A percentile compares a stretch with the other conserved stretches of the same genome.
phyloP scores from a whole-genome alignment of 2,113 vertebrate genomes.

The Anseranas semipalmata region DNA sequence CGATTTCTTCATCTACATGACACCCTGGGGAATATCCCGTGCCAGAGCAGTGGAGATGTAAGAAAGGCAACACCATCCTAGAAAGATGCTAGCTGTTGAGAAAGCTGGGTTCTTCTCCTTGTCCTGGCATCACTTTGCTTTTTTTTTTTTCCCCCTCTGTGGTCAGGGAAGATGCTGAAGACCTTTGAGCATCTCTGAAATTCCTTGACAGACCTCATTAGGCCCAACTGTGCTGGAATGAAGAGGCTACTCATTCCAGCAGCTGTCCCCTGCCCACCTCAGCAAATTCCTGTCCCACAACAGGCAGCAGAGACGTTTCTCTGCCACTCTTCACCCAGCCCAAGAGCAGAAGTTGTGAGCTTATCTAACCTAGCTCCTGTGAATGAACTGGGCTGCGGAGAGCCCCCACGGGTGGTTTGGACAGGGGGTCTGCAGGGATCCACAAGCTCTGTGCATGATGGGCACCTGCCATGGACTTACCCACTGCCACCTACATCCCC shows the following conservation, averaged over 20 bases:
- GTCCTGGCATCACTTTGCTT: neutral
- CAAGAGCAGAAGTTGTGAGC: neutral
- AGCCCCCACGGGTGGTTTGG: neutral
- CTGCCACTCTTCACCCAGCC: neutral
- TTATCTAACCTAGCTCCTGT: neutral
- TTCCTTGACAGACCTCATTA: neutral
- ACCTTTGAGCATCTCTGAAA: neutral
- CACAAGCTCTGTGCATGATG: neutral
- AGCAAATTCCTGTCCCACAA: neutral
- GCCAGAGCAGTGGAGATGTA: neutral
- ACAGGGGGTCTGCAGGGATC: neutral
- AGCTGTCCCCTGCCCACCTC: neutral
- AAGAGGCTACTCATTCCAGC: neutral
- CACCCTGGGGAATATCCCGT: neutral
- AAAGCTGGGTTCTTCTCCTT: neutral
- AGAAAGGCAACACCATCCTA: neutral
- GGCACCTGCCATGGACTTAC: neutral
- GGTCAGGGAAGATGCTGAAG: neutral
- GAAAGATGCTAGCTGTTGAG: neutral
- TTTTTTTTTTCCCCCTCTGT: rapidly evolving
- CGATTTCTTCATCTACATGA: neutral
- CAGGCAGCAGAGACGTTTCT: neutral
- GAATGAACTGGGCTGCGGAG: neutral
- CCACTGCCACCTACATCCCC: neutral
- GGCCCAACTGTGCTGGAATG: neutral